A percentile compares a stretch with the other conserved stretches of the same genome.
These are phyloP conservation scores for Sebastes cheni DNA, from an alignment of 2,797 vertebrate genomes.

Conservation along the genomic window DNA sequence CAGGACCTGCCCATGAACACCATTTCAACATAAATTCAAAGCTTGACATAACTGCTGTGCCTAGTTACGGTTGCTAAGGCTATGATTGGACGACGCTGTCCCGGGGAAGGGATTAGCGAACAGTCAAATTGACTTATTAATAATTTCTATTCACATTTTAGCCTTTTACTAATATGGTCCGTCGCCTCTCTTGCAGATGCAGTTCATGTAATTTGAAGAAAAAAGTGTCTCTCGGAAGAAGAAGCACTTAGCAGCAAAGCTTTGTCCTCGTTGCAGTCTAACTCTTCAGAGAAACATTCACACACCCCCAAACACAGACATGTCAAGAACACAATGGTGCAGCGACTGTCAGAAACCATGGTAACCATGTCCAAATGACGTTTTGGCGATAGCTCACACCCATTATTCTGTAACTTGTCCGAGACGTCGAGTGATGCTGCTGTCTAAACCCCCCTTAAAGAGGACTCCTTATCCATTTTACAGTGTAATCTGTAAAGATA, in stretches of 20 bases:
- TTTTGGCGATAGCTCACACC: constrained; percentile 77
- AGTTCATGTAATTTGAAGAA: constrained; percentile 96
- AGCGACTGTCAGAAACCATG: constrained; percentile 73
- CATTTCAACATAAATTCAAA: not conserved
- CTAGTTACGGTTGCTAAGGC: not conserved
- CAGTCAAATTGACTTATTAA: not conserved
- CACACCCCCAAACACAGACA: constrained; percentile 68
- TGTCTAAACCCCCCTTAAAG: constrained; percentile 77
- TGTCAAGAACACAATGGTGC: constrained; percentile 79
- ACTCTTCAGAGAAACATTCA: constrained; percentile 86
- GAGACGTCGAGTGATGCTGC: constrained; percentile 83
- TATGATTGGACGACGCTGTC: not conserved
- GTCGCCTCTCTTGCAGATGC: constrained; percentile 87
- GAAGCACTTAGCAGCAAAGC: constrained; percentile 87
- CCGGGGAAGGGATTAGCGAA: not conserved
- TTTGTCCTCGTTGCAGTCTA: constrained; percentile 89
- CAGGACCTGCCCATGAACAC: not conserved
- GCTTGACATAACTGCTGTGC: not conserved
- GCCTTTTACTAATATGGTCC: not conserved
- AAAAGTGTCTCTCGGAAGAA: constrained; percentile 85
- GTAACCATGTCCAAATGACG: constrained; percentile 71
- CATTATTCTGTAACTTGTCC: constrained; percentile 85
- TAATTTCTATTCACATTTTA: not conserved
- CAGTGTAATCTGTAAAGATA: constrained; percentile 78
- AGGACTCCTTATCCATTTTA: constrained; percentile 79